A percentile compares a stretch with the other conserved stretches of the same genome.
phyloP scores from a whole-genome alignment of 1,140 invertebrate species.

The Cotesia glomerata region DNA sequence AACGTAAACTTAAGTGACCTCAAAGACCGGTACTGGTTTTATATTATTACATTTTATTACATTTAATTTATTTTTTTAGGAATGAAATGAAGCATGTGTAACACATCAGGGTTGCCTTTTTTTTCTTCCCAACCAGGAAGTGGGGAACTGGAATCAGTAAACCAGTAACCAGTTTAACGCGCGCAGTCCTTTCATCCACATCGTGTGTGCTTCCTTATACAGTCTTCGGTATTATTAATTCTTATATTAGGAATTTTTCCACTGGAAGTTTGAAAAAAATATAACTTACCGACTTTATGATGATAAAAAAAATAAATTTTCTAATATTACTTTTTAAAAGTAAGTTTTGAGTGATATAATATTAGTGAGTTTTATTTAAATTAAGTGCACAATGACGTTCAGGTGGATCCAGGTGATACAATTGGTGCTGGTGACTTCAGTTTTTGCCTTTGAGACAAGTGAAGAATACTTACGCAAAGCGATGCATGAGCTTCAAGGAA shows the following conservation, averaged over 20 bases:
- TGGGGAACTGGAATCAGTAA: conserved; percentile 25
- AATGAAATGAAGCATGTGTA: not conserved
- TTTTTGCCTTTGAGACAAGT: conserved; percentile 37
- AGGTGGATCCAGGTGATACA: not conserved
- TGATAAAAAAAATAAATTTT: too few species aligned
- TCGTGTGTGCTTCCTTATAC: not conserved
- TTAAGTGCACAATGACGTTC: not conserved
- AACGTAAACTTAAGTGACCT: too few species aligned
- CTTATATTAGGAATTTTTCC: too few species aligned
- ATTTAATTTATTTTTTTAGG: not conserved
- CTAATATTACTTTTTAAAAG: too few species aligned
- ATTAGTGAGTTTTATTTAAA: too few species aligned
- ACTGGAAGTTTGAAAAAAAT: not conserved
- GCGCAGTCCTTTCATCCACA: conserved; percentile 15
- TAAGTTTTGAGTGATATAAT: too few species aligned
- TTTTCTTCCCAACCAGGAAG: not conserved
- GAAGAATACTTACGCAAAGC: conserved; percentile 47
- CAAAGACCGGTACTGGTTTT: too few species aligned
- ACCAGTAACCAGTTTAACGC: conserved; percentile 27
- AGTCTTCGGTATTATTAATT: too few species aligned
- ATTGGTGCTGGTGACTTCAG: not conserved
- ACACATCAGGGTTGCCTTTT: not conserved
- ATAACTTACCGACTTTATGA: not conserved
- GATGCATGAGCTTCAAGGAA: conserved; percentile 44
- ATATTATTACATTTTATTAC: too few species aligned